Conservation (phyloP, 2,797 vertebrate genomes). For the Brachyrhaphis roseni region DNA sequence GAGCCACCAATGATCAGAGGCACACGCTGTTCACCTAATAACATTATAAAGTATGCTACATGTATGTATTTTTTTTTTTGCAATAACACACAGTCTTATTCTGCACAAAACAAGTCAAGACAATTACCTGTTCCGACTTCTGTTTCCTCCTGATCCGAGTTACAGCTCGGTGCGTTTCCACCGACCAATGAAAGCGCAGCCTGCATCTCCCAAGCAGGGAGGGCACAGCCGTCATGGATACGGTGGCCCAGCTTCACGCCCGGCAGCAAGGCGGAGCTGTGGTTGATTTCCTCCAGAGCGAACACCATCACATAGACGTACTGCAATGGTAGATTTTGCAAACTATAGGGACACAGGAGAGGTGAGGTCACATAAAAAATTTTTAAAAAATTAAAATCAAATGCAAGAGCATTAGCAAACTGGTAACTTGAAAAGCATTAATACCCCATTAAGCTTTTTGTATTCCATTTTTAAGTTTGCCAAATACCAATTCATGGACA, state of each 20-base stretch:
- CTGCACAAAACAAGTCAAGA: neutral
- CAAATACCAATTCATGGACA: neutral
- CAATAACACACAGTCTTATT: neutral
- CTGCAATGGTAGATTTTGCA: slow-evolving; percentile 74
- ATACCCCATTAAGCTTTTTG: neutral
- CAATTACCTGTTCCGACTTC: neutral
- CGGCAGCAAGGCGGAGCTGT: slow-evolving; percentile 61
- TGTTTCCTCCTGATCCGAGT: slow-evolving; percentile 6
- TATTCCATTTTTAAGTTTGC: neutral
- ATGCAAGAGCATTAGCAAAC: neutral
- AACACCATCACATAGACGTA: slow-evolving; percentile 78
- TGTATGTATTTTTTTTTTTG: neutral
- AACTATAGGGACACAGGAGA: slow-evolving; percentile 62
- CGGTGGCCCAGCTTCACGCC: slow-evolving; percentile 72
- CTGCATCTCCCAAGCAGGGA: slow-evolving; percentile 55
- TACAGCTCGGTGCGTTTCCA: slow-evolving; percentile 58
- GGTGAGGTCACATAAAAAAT: slow-evolving; percentile 5
- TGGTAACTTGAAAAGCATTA: neutral
- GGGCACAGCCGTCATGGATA: slow-evolving; percentile 68
- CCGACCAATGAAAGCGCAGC: slow-evolving; percentile 65
- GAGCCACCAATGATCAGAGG: slow-evolving; percentile 78
- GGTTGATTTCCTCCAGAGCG: slow-evolving; percentile 79
- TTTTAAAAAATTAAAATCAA: neutral
- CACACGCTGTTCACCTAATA: slow-evolving; percentile 51
- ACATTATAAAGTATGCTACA: neutral